Base-by-base conservation (phyloP, 2,888 invertebrate species). In the Petrolisthes cinctipes region DNA sequence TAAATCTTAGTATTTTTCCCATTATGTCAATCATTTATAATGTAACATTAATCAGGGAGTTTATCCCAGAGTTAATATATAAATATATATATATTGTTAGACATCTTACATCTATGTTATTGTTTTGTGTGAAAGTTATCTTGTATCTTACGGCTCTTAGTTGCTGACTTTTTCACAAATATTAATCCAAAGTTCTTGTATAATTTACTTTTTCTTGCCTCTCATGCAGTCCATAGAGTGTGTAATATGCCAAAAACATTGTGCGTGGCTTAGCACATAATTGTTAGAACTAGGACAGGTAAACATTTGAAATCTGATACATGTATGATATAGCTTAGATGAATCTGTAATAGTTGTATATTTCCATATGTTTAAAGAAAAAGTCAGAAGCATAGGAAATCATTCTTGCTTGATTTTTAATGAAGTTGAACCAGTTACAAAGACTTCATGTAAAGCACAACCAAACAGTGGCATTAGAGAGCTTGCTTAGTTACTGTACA, bases 121-220 rank as follows among this genome's bases (percentile, higher is more conserved):
- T 71, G 71, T 71, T 71, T 71, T 71, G 71, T 71, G 7, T 71
- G 71, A n/a, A 71, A 71, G 54, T 79, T 78, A 79, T 54, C 54
- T 6, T 68, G 9, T 66, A 79, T 23, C 66, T 61, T 75, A 76
- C 80, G 87, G 87, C 84, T 84, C 75, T 83, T 88, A 66, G 83
- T 88, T 73, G 83, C 83, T 88, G 87, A 88, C 84, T 71, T 87
- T 83, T 75, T 88, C 84, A 88, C 84, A 88, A 81, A 84, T 83
- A 61, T 81, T 37, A 51, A 57, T 79, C 83, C 71, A 61, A 81
- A 75, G 83, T 53, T 68, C n/a, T 76, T 76, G 9, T 76, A 76
- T 82, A 20, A 37, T 68, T 76, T 73, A 53, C 53, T 78, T 83
- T 53, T 54, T 61, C 83, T 57, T n/a, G 80, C 68, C 54, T 71